Conservation (phyloP, 2,113 vertebrate genomes). For the Brienomyrus longianalis region DNA sequence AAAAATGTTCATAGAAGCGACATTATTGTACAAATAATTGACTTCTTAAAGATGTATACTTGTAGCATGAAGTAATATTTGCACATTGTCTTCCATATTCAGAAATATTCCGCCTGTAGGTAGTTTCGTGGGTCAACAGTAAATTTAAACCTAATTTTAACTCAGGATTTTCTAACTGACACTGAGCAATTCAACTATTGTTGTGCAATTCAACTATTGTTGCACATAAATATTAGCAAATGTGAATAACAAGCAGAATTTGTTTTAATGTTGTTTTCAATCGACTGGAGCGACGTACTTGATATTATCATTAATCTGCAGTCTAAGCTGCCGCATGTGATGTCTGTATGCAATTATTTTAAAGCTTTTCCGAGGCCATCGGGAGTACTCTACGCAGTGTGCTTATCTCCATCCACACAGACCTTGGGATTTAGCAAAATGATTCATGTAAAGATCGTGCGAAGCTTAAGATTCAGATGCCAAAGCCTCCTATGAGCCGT, state of each 20-base stretch:
- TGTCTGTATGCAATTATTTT: slow-evolving; percentile 51
- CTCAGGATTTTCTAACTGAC: background rate
- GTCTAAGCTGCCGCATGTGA: slow-evolving; percentile 60
- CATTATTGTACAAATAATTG: background rate
- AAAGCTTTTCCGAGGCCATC: slow-evolving; percentile 52
- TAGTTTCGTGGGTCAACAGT: background rate
- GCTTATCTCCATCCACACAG: slow-evolving; percentile 21
- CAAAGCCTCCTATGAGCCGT: background rate
- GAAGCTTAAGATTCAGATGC: slow-evolving; percentile 26
- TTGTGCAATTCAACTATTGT: background rate
- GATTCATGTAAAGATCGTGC: slow-evolving; percentile 26
- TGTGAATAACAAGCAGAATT: background rate
- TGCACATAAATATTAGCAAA: background rate
- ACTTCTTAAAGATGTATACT: background rate
- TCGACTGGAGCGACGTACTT: slow-evolving; percentile 51
- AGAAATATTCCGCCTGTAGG: background rate
- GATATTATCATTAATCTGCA: slow-evolving; percentile 53
- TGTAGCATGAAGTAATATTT: background rate
- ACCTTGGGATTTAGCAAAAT: slow-evolving; percentile 30
- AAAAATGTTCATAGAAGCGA: background rate
- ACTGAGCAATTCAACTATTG: background rate
- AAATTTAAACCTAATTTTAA: background rate
- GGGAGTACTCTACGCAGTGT: slow-evolving; percentile 12
- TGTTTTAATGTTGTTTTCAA: slow-evolving; percentile 45
- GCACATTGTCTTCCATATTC: background rate